Evolutionary conservation across 2,113 vertebrate genomes (phyloP).

Genomic region (Trogon surrucura): DNA sequence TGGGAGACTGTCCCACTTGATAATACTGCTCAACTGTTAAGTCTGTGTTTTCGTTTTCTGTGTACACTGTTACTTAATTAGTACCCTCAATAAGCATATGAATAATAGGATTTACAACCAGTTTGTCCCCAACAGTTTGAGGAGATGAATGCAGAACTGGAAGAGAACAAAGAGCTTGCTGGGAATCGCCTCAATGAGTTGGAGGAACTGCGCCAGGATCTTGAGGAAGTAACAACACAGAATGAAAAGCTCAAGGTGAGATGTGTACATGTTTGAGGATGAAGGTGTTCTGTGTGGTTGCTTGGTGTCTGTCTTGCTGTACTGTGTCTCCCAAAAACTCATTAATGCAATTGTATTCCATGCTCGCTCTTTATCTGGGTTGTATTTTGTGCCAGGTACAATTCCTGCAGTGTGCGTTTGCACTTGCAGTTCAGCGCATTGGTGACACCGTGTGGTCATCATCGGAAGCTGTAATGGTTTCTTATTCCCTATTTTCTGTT

Average conservation of each 20-base stretch:
- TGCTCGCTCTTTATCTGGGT: not conserved
- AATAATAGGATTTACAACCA: not conserved
- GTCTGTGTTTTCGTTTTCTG: not conserved
- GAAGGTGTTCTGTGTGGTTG: not conserved
- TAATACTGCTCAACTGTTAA: not conserved
- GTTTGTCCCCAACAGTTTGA: constrained; percentile 83
- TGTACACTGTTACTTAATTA: not conserved
- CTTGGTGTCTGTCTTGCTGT: not conserved
- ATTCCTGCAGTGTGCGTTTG: not conserved
- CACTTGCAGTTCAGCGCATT: not conserved
- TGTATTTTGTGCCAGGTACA: not conserved
- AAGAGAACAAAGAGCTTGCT: constrained; percentile 93
- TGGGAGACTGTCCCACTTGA: not conserved
- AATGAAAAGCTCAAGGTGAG: constrained; percentile 91
- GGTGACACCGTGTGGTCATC: not conserved
- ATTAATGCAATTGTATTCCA: not conserved
- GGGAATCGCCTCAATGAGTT: constrained; percentile 90
- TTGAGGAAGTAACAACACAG: constrained; percentile 87
- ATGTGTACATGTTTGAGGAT: not conserved
- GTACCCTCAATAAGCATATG: not conserved
- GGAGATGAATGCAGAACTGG: constrained; percentile 95
- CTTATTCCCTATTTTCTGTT: not conserved
- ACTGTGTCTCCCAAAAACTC: not conserved
- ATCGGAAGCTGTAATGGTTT: not conserved
- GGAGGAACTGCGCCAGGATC: constrained; percentile 91